These are phyloP conservation scores for Glossosoma conforme DNA, from an alignment of 1,140 invertebrate genomes.

Conservation along the genomic window DNA sequence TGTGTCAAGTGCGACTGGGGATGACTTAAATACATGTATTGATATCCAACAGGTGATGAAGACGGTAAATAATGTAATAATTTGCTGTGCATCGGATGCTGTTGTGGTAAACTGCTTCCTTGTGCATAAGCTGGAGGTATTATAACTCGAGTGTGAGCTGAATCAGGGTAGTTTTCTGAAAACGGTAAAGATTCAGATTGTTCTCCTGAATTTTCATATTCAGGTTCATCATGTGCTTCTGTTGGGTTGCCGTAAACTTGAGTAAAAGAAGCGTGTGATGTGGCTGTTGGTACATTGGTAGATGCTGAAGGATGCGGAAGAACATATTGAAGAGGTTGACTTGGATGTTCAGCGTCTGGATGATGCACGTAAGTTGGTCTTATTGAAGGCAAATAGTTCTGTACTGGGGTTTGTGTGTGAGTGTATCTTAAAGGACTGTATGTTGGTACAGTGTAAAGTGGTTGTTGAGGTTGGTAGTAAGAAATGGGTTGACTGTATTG, in stretches of 20 bases:
- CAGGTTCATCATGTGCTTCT: conserved; percentile 6
- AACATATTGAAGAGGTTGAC: conserved; percentile 19
- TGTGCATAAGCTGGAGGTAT: conserved; percentile 22
- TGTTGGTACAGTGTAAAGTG: conserved; percentile 7
- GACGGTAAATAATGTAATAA: too few relatives aligned
- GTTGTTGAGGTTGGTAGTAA: conserved; percentile 29
- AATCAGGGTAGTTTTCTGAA: conserved; percentile 36
- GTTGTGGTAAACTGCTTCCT: not conserved
- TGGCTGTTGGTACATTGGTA: conserved; percentile 1
- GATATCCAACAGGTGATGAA: too few relatives aligned
- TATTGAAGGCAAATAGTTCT: too few relatives aligned
- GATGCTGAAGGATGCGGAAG: conserved; percentile 13
- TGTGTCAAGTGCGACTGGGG: too few relatives aligned
- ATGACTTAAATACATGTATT: too few relatives aligned
- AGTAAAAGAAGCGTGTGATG: conserved; percentile 16
- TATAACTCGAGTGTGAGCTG: conserved; percentile 34
- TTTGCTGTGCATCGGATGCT: not conserved
- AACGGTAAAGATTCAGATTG: conserved; percentile 25
- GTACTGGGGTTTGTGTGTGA: too few relatives aligned
- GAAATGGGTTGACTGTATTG: conserved; percentile 39
- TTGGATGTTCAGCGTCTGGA: conserved; percentile 10
- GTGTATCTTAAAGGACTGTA: too few relatives aligned
- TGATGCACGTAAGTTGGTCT: conserved; percentile 13
- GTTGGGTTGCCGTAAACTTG: conserved; percentile 14
- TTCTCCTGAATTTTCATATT: conserved; percentile 21